These are phyloP conservation scores for Patiria miniata DNA, from an alignment of 35 echinoderm and acorn worm species.

Conservation along the genomic window DNA sequence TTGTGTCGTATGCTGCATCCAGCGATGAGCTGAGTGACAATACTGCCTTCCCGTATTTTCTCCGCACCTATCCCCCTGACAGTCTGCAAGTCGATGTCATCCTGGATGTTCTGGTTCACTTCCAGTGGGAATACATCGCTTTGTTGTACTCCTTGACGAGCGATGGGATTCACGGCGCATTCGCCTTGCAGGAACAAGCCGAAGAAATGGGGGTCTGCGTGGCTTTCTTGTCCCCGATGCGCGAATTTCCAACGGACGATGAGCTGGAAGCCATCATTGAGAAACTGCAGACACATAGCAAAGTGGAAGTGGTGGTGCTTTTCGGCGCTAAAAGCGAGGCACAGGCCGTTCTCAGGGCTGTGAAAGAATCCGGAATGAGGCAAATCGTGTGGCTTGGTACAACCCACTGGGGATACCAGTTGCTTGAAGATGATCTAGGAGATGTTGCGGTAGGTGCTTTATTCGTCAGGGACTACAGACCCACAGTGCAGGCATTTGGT, in stretches of 20 bases:
- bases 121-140: conserved; percentile 43
- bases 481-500: background rate
- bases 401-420: background rate
- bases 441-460: background rate
- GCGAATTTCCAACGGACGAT: background rate
- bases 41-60: conserved; percentile 51
- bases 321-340: conserved; percentile 28
- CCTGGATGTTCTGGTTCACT: conserved; percentile 35
- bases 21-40: conserved; percentile 75
- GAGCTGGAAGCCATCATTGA: conserved; percentile 5
- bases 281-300: background rate
- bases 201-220: conserved; percentile 35
- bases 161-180: conserved; percentile 19
- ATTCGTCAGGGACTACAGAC: conserved; percentile 30
- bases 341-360: background rate
- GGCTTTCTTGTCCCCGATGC: background rate
- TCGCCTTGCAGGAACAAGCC: background rate
- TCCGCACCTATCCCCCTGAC: conserved; percentile 68
- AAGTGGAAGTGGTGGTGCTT: conserved; percentile 33
- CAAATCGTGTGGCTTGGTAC: background rate
- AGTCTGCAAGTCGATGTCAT: conserved; percentile 59
- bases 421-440: background rate
- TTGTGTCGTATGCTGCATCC: conserved; percentile 36
- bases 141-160: conserved; percentile 16
- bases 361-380: background rate